These are phyloP conservation scores for Pantelozetes paolii DNA, from an alignment of 2,888 invertebrate genomes.

Conservation along the genomic window DNA sequence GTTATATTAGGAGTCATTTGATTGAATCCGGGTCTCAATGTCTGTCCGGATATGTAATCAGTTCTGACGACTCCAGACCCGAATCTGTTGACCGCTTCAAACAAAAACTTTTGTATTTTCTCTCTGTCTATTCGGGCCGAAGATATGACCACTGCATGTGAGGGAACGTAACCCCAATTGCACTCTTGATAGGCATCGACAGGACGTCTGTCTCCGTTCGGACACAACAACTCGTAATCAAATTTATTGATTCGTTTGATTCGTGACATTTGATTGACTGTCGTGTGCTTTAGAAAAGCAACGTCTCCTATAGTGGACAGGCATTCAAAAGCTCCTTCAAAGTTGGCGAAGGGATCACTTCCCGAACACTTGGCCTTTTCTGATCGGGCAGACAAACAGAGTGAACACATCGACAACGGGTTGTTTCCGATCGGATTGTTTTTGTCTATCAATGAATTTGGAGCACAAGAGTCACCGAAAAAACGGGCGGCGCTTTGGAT, in stretches of 20 bases:
- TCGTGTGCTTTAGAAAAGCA: conserved; percentile 82
- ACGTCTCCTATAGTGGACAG: conserved; percentile 77
- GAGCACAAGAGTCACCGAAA: conserved; percentile 88
- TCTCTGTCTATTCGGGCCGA: conserved; percentile 63
- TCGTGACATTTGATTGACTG: conserved; percentile 64
- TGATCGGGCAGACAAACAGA: conserved; percentile 65
- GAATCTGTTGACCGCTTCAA: conserved; percentile 35
- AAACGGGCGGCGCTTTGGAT: conserved; percentile 85
- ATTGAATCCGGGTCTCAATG: conserved; percentile 40
- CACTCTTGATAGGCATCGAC: conserved; percentile 68
- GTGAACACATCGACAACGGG: conserved; percentile 67
- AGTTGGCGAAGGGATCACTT: conserved; percentile 83
- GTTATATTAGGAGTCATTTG: not conserved
- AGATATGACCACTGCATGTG: conserved; percentile 78
- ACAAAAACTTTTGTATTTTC: conserved; percentile 54
- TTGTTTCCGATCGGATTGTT: conserved; percentile 84
- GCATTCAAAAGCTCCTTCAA: conserved; percentile 85
- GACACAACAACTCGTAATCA: conserved; percentile 66
- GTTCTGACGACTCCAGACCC: not conserved
- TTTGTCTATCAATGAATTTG: conserved; percentile 81
- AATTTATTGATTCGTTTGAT: conserved; percentile 40
- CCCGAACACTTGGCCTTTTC: conserved; percentile 67
- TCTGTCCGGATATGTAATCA: conserved; percentile 1
- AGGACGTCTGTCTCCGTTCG: conserved; percentile 67
- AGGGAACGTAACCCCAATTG: conserved; percentile 79